These are phyloP conservation scores for Drosophila ananassae DNA, from an alignment of 1,140 invertebrate species.

Conservation along the genomic window DNA sequence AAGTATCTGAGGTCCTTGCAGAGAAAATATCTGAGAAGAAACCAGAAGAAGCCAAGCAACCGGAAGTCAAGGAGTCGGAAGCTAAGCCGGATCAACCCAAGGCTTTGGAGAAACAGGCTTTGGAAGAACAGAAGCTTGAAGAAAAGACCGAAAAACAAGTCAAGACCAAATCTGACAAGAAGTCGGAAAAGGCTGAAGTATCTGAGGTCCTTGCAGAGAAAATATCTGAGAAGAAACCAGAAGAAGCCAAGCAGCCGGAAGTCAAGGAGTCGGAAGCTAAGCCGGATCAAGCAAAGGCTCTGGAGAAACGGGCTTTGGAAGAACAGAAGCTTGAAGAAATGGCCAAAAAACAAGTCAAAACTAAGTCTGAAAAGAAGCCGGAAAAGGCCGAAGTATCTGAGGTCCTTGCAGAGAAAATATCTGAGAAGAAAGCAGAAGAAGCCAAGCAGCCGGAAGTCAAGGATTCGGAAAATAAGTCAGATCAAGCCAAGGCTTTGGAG, in stretches of 20 bases:
- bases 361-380: no score
- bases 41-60: background rate
- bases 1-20: background rate
- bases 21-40: background rate
- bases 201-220: constrained; percentile 10
- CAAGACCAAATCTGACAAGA: constrained; percentile 1
- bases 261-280: background rate
- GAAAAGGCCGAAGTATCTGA: no score
- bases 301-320: no score
- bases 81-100: constrained; percentile 50
- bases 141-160: constrained; percentile 22
- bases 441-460: no score
- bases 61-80: constrained; percentile 9
- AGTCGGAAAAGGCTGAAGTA: background rate
- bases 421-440: no score
- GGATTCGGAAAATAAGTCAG: background rate
- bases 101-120: constrained; percentile 16
- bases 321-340: no score
- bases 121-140: constrained; percentile 16
- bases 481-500: constrained; percentile 1
- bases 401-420: no score
- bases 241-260: background rate
- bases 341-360: no score
- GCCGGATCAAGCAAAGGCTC: no score
- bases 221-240: constrained; percentile 8